Conservation (phyloP, 2,797 vertebrate genomes). For the Catamblyrhynchus diadema region DNA sequence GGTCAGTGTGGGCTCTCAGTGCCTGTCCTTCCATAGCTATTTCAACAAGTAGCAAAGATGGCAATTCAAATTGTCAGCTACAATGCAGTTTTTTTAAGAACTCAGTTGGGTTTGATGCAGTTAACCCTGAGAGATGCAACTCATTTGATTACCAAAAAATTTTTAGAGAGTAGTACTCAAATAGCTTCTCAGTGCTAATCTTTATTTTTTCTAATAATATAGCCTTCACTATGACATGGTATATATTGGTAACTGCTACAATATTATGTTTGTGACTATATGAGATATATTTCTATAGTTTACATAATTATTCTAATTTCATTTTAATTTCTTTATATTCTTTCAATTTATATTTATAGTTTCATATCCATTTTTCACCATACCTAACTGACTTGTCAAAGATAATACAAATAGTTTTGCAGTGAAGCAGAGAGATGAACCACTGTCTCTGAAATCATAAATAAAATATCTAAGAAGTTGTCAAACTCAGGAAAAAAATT, state of each 20-base stretch:
- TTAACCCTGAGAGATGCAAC: not conserved
- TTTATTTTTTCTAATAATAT: not conserved
- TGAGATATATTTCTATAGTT: not conserved
- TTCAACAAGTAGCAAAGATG: not conserved
- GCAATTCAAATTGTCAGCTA: not conserved
- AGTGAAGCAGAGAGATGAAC: not conserved
- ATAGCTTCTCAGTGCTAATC: not conserved
- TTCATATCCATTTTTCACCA: not conserved
- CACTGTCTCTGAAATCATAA: not conserved
- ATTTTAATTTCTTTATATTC: not conserved
- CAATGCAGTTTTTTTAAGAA: not conserved
- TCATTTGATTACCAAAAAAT: not conserved
- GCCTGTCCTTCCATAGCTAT: not conserved
- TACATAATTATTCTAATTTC: not conserved
- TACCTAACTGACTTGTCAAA: not conserved
- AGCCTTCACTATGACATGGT: not conserved
- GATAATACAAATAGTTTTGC: not conserved
- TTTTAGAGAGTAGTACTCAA: not conserved
- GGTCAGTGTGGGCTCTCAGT: fast-evolving
- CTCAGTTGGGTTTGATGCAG: not conserved
- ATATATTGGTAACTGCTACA: not conserved
- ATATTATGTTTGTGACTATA: not conserved
- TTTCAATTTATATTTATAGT: not conserved
- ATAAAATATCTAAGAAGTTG: not conserved
- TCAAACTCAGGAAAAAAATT: not conserved